Conservation (phyloP, 2,888 invertebrate species). For the Helobdella robusta region DNA sequence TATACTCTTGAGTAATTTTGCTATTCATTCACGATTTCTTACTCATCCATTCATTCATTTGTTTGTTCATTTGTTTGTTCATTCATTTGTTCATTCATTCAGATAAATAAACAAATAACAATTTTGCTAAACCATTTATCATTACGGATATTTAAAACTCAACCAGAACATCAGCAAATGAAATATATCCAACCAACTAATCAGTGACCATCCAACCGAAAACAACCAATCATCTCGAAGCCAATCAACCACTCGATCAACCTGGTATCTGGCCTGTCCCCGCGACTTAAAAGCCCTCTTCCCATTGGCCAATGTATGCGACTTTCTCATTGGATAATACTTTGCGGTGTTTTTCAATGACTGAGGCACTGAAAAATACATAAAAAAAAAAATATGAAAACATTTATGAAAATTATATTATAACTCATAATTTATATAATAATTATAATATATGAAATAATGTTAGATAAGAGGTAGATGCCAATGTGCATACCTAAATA, state of each 20-base stretch:
- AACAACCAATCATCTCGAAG: neutral
- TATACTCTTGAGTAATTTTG: too few relatives aligned
- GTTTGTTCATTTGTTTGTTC: too few relatives aligned
- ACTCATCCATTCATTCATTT: too few relatives aligned
- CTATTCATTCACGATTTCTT: too few relatives aligned
- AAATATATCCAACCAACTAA: neutral
- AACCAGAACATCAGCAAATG: too few relatives aligned
- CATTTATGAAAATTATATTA: neutral
- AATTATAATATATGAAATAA: neutral
- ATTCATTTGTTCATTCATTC: too few relatives aligned
- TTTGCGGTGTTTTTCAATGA: slow-evolving; percentile 5
- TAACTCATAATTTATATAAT: neutral
- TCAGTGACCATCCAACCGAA: neutral
- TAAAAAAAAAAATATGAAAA: neutral
- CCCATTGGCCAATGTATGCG: slow-evolving; percentile 6
- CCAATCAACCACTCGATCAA: neutral
- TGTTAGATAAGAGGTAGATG: neutral
- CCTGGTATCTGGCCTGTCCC: slow-evolving; percentile 17
- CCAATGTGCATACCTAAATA: slow-evolving; percentile 55
- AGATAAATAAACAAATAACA: too few relatives aligned
- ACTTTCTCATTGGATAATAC: neutral
- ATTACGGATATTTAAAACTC: too few relatives aligned
- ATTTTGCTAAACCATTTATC: too few relatives aligned
- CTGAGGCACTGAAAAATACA: slow-evolving; percentile 12
- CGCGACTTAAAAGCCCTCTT: slow-evolving; percentile 8